phyloP scores from a whole-genome alignment of 37 sponge, comb jelly and placozoan genomes.

The Hormiphora californensis region DNA sequence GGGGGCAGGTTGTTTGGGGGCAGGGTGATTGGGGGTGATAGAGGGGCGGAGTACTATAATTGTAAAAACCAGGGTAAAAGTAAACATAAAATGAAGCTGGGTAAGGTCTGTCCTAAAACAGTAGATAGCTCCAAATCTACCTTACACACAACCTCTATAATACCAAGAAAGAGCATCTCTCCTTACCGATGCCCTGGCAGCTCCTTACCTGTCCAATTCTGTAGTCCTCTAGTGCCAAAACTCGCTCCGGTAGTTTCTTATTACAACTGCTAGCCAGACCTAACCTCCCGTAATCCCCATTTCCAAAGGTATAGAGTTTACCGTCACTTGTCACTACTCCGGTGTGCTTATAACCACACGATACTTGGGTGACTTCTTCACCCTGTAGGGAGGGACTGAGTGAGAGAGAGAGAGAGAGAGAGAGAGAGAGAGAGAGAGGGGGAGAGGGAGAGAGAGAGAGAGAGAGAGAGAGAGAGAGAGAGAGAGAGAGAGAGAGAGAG shows the following conservation, averaged over 20 bases:
- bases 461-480: not conserved
- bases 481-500: not conserved
- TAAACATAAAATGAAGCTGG: no score
- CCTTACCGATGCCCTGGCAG: no score
- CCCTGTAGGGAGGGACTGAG: not conserved
- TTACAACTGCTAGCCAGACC: conserved; percentile 35
- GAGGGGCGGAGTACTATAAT: no score
- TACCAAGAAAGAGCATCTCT: no score
- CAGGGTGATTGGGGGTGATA: no score
- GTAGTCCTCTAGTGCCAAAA: conserved; percentile 11
- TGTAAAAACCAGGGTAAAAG: no score
- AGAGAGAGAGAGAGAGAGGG: not conserved
- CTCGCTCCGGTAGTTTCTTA: conserved; percentile 48
- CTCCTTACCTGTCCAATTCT: not conserved
- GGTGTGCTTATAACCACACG: conserved; percentile 68
- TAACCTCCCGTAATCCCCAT: conserved; percentile 60
- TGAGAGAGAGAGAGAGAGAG: not conserved
- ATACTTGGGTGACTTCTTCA: conserved; percentile 55
- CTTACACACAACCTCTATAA: no score
- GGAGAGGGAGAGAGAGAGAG: not conserved
- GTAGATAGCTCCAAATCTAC: no score
- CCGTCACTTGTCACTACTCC: conserved; percentile 66
- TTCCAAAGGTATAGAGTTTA: conserved; percentile 69
- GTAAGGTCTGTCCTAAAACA: no score
- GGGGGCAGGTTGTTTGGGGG: no score